These are phyloP conservation scores for Keiferia lycopersicella DNA, from an alignment of 2,888 invertebrate genomes.

Conservation along the genomic window DNA sequence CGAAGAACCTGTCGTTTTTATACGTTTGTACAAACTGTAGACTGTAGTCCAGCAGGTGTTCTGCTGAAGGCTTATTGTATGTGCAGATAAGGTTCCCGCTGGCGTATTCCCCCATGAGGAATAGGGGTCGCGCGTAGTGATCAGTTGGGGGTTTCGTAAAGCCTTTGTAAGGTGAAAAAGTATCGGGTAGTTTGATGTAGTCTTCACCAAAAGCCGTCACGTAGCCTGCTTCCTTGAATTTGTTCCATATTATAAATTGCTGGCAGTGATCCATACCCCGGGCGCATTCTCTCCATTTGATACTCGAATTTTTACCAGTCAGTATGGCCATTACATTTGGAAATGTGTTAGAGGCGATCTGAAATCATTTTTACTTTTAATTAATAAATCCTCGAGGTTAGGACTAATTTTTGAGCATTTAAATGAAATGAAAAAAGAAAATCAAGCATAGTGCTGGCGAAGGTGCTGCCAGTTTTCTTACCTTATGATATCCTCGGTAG, in stretches of 20 bases:
- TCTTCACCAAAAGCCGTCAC: conserved; percentile 90
- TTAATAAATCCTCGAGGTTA: too few relatives aligned
- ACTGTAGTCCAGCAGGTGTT: conserved; percentile 85
- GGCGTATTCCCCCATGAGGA: conserved; percentile 82
- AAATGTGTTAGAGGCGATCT: conserved; percentile 93
- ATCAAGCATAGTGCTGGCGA: too few relatives aligned
- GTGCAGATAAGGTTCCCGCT: conserved; percentile 63
- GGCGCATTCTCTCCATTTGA: conserved; percentile 71
- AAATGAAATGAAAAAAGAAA: too few relatives aligned
- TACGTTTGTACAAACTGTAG: conserved; percentile 83
- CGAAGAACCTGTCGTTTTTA: conserved; percentile 83
- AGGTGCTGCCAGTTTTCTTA: conserved; percentile 26
- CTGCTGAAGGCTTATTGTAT: conserved; percentile 79
- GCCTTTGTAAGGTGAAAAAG: conserved; percentile 81
- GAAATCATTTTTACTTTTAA: conserved; percentile 34
- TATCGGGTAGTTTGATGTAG: conserved; percentile 82
- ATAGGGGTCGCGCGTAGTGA: conserved; percentile 89
- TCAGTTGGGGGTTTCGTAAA: conserved; percentile 88
- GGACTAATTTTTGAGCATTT: too few relatives aligned
- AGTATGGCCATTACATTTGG: conserved; percentile 92
- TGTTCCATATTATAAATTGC: conserved; percentile 89
- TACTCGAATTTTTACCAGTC: conserved; percentile 83
- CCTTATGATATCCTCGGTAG: conserved; percentile 38
- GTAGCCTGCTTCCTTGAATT: conserved; percentile 85
- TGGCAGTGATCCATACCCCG: conserved; percentile 80